A percentile compares a stretch with the other conserved stretches of the same genome.
These are phyloP conservation scores for Thysanoteuthis rhombus DNA, from an alignment of 2,888 invertebrate genomes.

Conservation along the genomic window DNA sequence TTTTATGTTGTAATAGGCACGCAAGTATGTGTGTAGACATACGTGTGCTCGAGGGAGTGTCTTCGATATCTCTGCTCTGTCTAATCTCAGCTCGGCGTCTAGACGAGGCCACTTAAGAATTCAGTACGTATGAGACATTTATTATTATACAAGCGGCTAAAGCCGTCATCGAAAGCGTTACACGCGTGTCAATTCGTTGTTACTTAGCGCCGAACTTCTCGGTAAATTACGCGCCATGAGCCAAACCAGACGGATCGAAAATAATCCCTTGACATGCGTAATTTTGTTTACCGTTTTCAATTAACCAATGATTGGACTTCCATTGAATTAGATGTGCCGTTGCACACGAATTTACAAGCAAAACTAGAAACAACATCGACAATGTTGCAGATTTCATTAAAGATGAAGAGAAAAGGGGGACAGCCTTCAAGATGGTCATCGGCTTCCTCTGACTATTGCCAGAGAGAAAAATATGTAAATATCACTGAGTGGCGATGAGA, in stretches of 20 bases:
- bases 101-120: neutral
- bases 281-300: neutral
- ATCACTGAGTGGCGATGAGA: neutral
- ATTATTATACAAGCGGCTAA: neutral
- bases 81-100: neutral
- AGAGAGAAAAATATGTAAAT: neutral
- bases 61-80: neutral
- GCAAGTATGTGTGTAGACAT: neutral
- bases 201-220: neutral
- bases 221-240: neutral
- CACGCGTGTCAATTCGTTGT: neutral
- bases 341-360: neutral
- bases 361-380: neutral
- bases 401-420: neutral
- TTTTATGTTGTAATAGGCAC: neutral
- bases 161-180: neutral
- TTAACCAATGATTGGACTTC: neutral
- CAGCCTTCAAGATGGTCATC: neutral
- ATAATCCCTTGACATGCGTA: slow-evolving; percentile 12
- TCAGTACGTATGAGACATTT: neutral
- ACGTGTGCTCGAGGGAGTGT: neutral
- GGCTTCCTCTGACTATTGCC: neutral
- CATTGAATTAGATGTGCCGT: slow-evolving; percentile 12
- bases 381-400: neutral
- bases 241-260: neutral